Evolutionary conservation across 1,140 invertebrate genomes (phyloP), one percentile per base, ranked within the genome.

Genomic region (Drosophila lacertosa): DNA sequence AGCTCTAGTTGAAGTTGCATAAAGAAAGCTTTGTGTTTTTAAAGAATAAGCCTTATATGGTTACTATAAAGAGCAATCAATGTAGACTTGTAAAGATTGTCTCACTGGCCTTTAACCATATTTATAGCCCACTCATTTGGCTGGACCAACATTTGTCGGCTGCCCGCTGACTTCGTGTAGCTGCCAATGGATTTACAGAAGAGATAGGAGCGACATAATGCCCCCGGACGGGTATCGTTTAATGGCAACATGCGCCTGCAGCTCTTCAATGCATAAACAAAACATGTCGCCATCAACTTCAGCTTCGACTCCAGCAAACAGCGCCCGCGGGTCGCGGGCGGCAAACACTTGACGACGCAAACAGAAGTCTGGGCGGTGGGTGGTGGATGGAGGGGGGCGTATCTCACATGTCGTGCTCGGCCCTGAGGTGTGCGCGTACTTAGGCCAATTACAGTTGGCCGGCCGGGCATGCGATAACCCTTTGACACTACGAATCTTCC

Each of bases 361-460:
- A 33, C 11, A 9, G 26, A 0, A 26, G 37, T 2, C 10, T 15
- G 39, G 2, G 7, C 10, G 26, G 45, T n/a, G n/a, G n/a, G n/a
- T n/a, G n/a, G n/a, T n/a, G n/a, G n/a, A n/a, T n/a, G n/a, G n/a
- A n/a, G n/a, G n/a, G 10, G 29, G 33, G 20, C 18, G 33, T 37
- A 39, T 32, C 24, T 32, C 20, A 22, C 40, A 58, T 58, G 40
- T 22, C n/a, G 16, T 9, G 10, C 11, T 32, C 15, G 69, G 53
- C 76, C 73, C 63, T 73, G 65, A 75, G 80, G 75, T 83, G 79
- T 51, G 59, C 80, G 65, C 75, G 59, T 74, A 79, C 80, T 83
- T 84, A 65, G 63, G 57, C 60, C 80, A 84, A 84, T 80, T 86
- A 77, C 60, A 74, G 68, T 70, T 74, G 29, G 29, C 32, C 42